Conservation (phyloP, 2,888 invertebrate species). For the Seira sanloemensis region DNA sequence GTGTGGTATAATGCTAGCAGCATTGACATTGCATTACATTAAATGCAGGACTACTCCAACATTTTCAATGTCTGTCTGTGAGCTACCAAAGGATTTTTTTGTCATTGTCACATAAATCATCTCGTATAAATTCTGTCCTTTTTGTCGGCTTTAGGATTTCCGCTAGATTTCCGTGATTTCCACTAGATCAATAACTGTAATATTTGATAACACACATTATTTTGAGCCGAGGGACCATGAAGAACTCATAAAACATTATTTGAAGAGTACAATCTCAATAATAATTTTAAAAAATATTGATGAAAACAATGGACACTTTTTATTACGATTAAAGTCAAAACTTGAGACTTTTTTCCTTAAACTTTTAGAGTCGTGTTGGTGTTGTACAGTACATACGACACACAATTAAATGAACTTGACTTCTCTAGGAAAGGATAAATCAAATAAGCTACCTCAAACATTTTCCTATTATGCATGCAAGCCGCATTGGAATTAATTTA, state of each 20-base stretch:
- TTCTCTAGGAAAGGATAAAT: no score
- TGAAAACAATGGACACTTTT: no score
- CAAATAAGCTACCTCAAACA: background rate
- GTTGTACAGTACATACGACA: no score
- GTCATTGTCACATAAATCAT: background rate
- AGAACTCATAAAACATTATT: no score
- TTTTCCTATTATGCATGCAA: background rate
- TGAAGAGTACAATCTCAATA: no score
- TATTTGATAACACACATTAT: no score
- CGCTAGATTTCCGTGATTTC: no score
- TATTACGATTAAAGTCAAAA: background rate
- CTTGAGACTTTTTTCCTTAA: background rate
- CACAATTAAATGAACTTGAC: no score
- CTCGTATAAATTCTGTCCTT: background rate
- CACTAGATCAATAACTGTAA: no score
- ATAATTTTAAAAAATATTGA: no score
- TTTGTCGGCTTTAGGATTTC: background rate
- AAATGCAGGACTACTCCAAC: background rate
- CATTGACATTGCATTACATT: background rate
- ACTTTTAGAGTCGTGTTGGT: no score
- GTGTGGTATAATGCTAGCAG: background rate
- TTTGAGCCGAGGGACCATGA: no score
- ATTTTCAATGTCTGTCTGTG: background rate
- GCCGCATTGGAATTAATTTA: background rate
- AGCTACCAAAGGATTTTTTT: background rate